Evolutionary conservation across 2,113 vertebrate species (phyloP), one percentile per base, ranked within the genome.

Genomic region (Bostrychus sinensis): DNA sequence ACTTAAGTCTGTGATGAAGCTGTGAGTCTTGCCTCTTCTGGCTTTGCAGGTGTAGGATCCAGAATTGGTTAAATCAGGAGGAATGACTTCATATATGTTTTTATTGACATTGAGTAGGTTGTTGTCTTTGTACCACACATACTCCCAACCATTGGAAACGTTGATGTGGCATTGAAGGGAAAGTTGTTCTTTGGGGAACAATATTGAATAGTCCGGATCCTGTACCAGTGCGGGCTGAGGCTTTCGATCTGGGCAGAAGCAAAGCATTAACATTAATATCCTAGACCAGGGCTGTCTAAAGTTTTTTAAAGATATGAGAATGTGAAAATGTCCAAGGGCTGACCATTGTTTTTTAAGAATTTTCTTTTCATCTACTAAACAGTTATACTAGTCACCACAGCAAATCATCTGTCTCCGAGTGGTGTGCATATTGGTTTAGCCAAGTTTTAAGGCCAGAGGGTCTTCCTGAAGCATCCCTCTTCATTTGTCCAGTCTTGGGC

Each of bases 11-110:
- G 36, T 56, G 11, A 0, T 0, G 7, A 77, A 84, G 1, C 0
- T 3, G 11, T 0, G 2, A 26, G 0, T 9, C 0, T 0, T 32
- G n/a, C 67, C 70, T 80, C 85, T 75, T 60, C n/a, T 73, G 2
- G 23, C 78, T 38, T 11, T 1, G 25, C 85, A 87, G 11, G 0
- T 11, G 46, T 85, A 85, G 0, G 12, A 39, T 9, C 73, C 65
- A 0, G 0, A 0, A 5, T 75, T 0, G 2, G 0, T 0, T 14
- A 3, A 0, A 7, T 0, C 19, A 0, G 0, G 0, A n/a, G 48
- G 8, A 0, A 0, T 42, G 62, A 79, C 16, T n/a, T 0, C 0
- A 22, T 32, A 23, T 1, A 0, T 20, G 5, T 30, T 42, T 2
- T 1, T 1, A 22, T 0, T 19, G 0, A 2, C n/a, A 9, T 17